These are phyloP conservation scores for Amazona vittata DNA, from an alignment of 2,113 vertebrate species.

Conservation along the genomic window DNA sequence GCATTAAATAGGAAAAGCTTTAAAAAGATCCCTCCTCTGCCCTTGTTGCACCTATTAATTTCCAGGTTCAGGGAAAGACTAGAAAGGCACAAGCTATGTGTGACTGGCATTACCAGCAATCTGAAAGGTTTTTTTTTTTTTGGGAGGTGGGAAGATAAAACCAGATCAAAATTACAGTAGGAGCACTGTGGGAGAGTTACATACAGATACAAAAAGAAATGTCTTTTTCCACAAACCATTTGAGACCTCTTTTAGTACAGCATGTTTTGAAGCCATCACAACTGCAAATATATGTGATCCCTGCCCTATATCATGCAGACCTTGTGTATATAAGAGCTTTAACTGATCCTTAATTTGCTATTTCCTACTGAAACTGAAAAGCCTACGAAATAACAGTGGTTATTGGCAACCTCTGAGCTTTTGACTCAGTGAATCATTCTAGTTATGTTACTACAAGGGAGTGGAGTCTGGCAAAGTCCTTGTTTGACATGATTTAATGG, in stretches of 20 bases:
- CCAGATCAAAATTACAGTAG: not conserved
- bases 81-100: not conserved
- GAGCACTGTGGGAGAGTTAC: not conserved
- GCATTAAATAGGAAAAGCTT: not conserved
- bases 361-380: constrained; percentile 28
- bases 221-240: not conserved
- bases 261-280: not conserved
- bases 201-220: not conserved
- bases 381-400: not conserved
- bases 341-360: constrained; percentile 4
- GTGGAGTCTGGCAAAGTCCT: not conserved
- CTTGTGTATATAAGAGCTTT: not conserved
- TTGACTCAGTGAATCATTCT: constrained; percentile 28
- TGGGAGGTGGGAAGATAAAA: not conserved
- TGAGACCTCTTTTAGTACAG: not conserved
- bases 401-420: constrained; percentile 17
- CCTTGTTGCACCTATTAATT: not conserved
- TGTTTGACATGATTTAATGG: not conserved
- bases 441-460: constrained; percentile 4
- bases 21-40: not conserved
- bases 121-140: not conserved
- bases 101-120: not conserved
- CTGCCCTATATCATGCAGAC: not conserved
- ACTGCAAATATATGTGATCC: not conserved
- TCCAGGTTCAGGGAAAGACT: not conserved